Evolutionary conservation across 2,113 vertebrate species (phyloP).

Genomic region (Centrocercus urophasianus): DNA sequence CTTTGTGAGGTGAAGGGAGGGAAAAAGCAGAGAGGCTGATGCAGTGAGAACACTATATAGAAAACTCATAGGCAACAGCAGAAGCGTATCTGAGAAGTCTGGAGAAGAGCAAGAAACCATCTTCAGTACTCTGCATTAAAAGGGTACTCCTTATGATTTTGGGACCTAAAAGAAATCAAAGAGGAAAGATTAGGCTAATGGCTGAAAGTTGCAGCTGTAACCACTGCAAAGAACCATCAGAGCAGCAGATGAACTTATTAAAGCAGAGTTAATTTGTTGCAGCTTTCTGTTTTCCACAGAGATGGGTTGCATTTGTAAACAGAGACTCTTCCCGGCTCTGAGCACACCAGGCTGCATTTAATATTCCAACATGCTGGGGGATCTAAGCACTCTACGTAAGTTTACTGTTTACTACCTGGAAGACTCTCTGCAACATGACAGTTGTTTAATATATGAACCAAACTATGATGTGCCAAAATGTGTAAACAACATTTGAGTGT

Average conservation of each 20-base stretch:
- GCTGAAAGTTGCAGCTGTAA: neutral
- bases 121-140: conserved; percentile 73
- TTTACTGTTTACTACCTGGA: neutral
- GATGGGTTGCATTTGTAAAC: neutral
- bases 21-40: neutral
- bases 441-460: too few species aligned
- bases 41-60: neutral
- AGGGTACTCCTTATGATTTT: conserved; percentile 68
- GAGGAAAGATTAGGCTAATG: neutral
- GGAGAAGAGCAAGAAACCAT: neutral
- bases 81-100: neutral
- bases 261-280: neutral
- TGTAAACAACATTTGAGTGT: neutral
- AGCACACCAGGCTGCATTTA: neutral
- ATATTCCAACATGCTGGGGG: too few species aligned
- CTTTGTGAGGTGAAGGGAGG: rapidly evolving
- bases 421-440: neutral
- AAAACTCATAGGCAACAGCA: conserved; percentile 14
- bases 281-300: neutral
- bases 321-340: neutral
- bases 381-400: neutral
- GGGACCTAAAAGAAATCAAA: conserved; percentile 48
- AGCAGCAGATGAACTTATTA: neutral
- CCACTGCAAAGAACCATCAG: neutral
- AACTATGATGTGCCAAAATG: neutral